These are phyloP conservation scores for Bubalus kerabau DNA, from an alignment of 2,113 vertebrate genomes.

Conservation along the genomic window DNA sequence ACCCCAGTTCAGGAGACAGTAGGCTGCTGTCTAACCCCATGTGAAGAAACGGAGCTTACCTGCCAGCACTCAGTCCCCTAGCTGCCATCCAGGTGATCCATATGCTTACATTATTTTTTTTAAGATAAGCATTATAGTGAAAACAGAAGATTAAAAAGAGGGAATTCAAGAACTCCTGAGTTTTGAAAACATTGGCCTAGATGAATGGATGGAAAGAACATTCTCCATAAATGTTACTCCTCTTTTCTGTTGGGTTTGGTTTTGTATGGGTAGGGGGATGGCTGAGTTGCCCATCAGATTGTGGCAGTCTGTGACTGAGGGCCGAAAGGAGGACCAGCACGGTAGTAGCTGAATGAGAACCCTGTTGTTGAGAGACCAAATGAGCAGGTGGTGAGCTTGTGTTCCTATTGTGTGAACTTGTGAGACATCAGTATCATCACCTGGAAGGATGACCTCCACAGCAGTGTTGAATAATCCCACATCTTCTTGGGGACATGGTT, in stretches of 20 bases:
- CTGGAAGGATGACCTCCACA: not conserved
- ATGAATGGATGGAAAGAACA: not conserved
- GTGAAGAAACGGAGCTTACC: fast-evolving
- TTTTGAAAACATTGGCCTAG: not conserved
- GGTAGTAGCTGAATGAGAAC: not conserved
- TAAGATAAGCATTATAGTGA: not conserved
- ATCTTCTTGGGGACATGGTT: not conserved
- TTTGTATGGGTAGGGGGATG: not conserved
- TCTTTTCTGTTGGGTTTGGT: not conserved
- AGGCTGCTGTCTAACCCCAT: not conserved
- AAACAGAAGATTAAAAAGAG: not conserved
- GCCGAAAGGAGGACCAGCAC: not conserved
- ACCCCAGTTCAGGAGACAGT: not conserved
- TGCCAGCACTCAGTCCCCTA: not conserved
- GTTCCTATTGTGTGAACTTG: not conserved
- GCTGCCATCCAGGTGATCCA: not conserved
- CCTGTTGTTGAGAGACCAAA: not conserved
- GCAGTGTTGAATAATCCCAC: not conserved
- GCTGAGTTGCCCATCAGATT: not conserved
- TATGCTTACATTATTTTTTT: not conserved
- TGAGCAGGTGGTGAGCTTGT: not conserved
- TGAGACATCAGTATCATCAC: not conserved
- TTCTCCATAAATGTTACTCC: not conserved
- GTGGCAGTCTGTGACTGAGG: not conserved
- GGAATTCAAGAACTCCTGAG: not conserved